phyloP scores from a whole-genome alignment of 1,140 invertebrate species.

The Drepana arcuata region DNA sequence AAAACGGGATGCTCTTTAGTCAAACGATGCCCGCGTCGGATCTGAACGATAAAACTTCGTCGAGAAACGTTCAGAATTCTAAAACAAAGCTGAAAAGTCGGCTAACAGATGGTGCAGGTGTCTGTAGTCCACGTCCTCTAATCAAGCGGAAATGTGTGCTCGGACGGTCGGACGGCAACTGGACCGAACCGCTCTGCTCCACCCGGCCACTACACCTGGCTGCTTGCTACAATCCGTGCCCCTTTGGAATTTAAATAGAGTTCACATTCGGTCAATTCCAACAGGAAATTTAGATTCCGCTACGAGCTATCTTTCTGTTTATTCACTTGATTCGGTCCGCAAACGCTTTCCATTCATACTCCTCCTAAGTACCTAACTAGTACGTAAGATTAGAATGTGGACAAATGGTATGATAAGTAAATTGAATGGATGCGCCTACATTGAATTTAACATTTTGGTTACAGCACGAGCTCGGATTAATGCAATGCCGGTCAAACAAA shows the following conservation, averaged over 20 bases:
- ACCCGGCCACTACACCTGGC: conserved; percentile 30
- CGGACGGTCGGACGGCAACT: conserved; percentile 25
- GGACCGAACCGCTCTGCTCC: conserved; percentile 17
- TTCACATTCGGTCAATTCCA: conserved; percentile 22
- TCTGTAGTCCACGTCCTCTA: conserved; percentile 38
- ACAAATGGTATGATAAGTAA: conserved; percentile 23
- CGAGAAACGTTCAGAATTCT: conserved; percentile 29
- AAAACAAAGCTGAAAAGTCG: conserved; percentile 54
- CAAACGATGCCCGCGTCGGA: conserved; percentile 41
- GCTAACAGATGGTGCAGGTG: conserved; percentile 44
- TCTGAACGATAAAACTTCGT: conserved; percentile 45
- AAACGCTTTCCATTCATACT: conserved; percentile 14
- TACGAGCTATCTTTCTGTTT: conserved; percentile 17
- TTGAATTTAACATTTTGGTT: conserved; percentile 46
- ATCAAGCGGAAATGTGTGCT: conserved; percentile 63
- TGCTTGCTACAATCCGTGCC: conserved; percentile 16
- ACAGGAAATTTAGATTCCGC: conserved; percentile 24
- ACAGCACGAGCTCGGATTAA: conserved; percentile 47
- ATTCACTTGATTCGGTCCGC: conserved; percentile 16
- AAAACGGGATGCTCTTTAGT: too few relatives aligned
- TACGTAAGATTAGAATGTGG: conserved; percentile 15
- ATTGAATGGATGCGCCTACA: conserved; percentile 33
- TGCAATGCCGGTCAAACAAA: conserved; percentile 47
- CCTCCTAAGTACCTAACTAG: background rate
- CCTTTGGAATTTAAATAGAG: conserved; percentile 34